Base-by-base conservation (phyloP, 1,140 invertebrate species). In the Gryon sp. region DNA sequence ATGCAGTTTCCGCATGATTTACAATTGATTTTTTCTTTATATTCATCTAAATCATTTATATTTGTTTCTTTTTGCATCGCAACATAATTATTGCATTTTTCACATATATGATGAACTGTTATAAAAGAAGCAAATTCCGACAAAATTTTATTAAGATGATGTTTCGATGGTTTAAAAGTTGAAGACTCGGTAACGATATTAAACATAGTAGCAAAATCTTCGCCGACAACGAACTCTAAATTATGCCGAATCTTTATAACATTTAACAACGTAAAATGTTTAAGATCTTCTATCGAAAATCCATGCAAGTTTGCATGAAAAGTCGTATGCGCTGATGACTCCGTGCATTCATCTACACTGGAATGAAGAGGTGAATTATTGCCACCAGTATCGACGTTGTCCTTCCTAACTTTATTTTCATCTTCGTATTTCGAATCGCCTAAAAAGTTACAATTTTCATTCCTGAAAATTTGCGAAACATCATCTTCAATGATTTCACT, bases 31-130 rank as follows among this genome's bases (percentile, higher is more conserved):
- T 3, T 41, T 16, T 46, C 28, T 9, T n/a, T 32, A n/a, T n/a
- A n/a, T n/a, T n/a, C n/a, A n/a, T n/a, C n/a, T 14, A 32, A 26
- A 45, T 22, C 26, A n/a, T 28, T 11, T 16, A 34, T 6, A 38
- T 40, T 8, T 15, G 11, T 12, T 8, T 18, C 4, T 9, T 18
- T 38, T 8, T 53, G 32, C 5, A 18, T 15, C 4, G 45, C 66
- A 50, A 60, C 19, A 24, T 70, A 59, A 7, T 26, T 28, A 2
- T 43, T 9, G 20, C 26, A 48, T 48, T 30, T 28, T 19, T 32
- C 11, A 19, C 45, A 48, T 18, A 48, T 32, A 32, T 48, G 14
- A 19, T 48, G 45, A 11, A 19, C 16, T 32, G 45, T 20, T 9
- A 32, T 48, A 19, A 18, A 48, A 32, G 4, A 6, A 8, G 45